phyloP scores from a whole-genome alignment of 2,113 vertebrate species.

The Raja brachyura region DNA sequence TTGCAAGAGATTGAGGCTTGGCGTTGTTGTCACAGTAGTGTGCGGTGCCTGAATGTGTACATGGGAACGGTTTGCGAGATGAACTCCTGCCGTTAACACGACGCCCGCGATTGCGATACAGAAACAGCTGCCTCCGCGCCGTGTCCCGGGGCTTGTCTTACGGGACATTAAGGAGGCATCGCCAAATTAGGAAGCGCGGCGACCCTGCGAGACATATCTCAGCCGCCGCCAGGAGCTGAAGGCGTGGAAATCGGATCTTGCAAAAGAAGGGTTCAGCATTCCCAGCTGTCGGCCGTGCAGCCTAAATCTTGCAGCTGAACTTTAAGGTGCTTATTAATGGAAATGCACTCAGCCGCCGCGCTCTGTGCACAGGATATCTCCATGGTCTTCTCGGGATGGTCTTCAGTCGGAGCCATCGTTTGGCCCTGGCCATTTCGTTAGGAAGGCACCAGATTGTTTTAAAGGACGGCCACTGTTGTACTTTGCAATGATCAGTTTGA shows the following conservation, averaged over 20 bases:
- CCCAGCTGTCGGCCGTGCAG: slow-evolving; percentile 6
- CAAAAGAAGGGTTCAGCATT: not conserved
- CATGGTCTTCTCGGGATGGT: not conserved
- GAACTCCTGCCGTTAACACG: not conserved
- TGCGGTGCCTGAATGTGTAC: not conserved
- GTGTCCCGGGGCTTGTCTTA: not conserved
- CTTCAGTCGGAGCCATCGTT: not conserved
- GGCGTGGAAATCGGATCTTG: slow-evolving; percentile 28
- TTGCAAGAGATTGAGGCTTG: not conserved
- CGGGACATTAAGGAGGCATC: not conserved
- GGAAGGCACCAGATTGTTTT: not conserved
- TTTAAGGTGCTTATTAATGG: slow-evolving; percentile 1
- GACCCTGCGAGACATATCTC: not conserved
- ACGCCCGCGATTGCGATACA: not conserved
- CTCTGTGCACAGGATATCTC: not conserved
- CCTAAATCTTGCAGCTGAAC: not conserved
- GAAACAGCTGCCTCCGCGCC: not conserved
- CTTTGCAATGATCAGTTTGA: not conserved
- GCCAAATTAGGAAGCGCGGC: slow-evolving; percentile 25
- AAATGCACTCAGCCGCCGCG: not conserved
- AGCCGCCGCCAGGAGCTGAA: slow-evolving; percentile 4
- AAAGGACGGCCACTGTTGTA: not conserved
- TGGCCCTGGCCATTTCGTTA: not conserved
- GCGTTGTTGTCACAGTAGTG: not conserved
- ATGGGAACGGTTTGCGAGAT: not conserved